phyloP scores from a whole-genome alignment of 2,888 invertebrate species.

The Nebria salina region DNA sequence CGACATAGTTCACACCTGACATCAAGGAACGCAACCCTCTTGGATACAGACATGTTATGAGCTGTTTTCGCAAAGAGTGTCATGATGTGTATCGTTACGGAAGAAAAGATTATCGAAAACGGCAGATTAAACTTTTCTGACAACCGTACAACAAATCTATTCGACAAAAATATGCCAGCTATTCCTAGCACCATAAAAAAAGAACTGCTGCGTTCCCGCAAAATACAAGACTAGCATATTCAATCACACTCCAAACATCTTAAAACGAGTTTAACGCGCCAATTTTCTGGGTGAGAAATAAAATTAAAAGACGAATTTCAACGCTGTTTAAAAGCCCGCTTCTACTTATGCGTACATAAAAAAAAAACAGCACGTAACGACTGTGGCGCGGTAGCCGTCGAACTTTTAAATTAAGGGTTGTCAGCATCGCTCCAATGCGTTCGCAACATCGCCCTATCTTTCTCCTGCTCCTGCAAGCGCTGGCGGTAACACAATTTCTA shows the following conservation, averaged over 20 bases:
- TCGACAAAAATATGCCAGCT: not conserved
- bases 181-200: not conserved
- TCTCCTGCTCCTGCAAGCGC: conserved; percentile 39
- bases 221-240: not conserved
- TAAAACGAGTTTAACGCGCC: no score
- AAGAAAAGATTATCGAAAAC: not conserved
- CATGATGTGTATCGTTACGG: not conserved
- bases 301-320: not conserved
- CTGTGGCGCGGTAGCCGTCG: conserved; percentile 47
- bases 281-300: not conserved
- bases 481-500: conserved; percentile 51
- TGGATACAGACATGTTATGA: not conserved
- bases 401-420: conserved; percentile 51
- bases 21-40: not conserved
- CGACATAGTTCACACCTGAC: not conserved
- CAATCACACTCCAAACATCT: not conserved
- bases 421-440: conserved; percentile 13
- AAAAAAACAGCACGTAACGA: conserved; percentile 16
- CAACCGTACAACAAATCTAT: not conserved
- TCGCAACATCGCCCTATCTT: conserved; percentile 19
- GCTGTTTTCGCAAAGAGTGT: not conserved
- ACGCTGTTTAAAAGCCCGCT: not conserved
- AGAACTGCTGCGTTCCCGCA: no score
- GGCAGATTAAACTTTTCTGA: not conserved
- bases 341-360: conserved; percentile 7